These are phyloP conservation scores for Chelmon rostratus DNA, from an alignment of 2,797 vertebrate species.

Conservation along the genomic window DNA sequence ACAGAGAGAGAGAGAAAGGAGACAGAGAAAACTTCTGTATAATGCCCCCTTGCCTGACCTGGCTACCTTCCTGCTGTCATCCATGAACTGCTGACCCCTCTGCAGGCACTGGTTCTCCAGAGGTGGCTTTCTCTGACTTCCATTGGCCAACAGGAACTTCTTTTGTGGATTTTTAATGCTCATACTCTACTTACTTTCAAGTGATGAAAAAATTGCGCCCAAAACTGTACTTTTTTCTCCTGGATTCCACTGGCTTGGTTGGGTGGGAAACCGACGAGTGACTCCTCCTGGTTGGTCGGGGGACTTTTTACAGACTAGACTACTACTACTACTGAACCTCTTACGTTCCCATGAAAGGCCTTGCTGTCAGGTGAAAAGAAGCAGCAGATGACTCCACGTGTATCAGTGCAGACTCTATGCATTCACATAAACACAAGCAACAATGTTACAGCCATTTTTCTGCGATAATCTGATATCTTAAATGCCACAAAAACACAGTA, in stretches of 20 bases:
- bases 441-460: background rate
- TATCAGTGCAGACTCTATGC: background rate
- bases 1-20: too few species aligned
- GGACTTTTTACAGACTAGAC: too few species aligned
- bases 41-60: conserved; percentile 34
- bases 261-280: conserved; percentile 3
- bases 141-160: background rate
- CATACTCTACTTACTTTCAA: conserved; percentile 10
- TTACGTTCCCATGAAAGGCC: background rate
- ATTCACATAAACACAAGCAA: background rate
- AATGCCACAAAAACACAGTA: background rate
- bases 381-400: background rate
- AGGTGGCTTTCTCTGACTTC: conserved; percentile 17
- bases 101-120: conserved; percentile 50
- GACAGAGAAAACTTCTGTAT: conserved; percentile 16
- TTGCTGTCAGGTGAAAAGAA: conserved; percentile 10
- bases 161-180: background rate
- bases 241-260: background rate
- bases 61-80: conserved; percentile 60
- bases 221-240: background rate
- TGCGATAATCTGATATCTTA: background rate
- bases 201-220: background rate
- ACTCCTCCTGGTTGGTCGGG: conserved; percentile 19
- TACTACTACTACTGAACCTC: too few species aligned
- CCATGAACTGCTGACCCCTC: conserved; percentile 59